These are phyloP conservation scores for Arnoldichthys spilopterus DNA, from an alignment of 2,797 vertebrate species.

Conservation along the genomic window DNA sequence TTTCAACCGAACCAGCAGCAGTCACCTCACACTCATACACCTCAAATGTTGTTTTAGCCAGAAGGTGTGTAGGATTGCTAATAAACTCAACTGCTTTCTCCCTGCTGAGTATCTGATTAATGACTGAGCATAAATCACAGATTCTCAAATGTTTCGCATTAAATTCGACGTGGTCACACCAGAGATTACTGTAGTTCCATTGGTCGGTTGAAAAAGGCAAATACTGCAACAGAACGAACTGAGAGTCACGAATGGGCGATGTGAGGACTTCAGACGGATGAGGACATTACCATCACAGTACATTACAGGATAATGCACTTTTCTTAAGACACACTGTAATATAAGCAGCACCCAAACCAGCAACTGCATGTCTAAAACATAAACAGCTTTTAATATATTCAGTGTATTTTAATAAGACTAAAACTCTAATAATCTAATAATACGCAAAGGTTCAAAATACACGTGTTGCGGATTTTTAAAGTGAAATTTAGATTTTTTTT, in stretches of 20 bases:
- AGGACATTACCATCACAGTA: too few relatives aligned
- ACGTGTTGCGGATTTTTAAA: too few relatives aligned
- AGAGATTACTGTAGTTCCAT: background rate
- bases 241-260: too few relatives aligned
- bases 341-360: too few relatives aligned
- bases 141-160: slow-evolving; percentile 32
- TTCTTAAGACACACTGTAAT: too few relatives aligned
- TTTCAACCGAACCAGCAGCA: too few relatives aligned
- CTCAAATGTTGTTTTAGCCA: background rate
- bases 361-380: too few relatives aligned
- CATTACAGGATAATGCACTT: background rate
- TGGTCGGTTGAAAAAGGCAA: background rate
- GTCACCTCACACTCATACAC: background rate
- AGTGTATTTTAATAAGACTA: background rate
- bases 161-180: slow-evolving; percentile 23
- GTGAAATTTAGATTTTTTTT: too few relatives aligned
- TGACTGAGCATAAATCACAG: slow-evolving; percentile 27
- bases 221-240: background rate
- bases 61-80: background rate
- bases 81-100: slow-evolving; percentile 5
- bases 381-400: too few relatives aligned
- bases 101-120: slow-evolving; percentile 18
- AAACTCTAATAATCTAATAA: too few relatives aligned
- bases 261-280: too few relatives aligned
- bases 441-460: too few relatives aligned